Evolutionary conservation across 2,797 vertebrate species (phyloP).

Genomic region (Tauraco hartlaubi): DNA sequence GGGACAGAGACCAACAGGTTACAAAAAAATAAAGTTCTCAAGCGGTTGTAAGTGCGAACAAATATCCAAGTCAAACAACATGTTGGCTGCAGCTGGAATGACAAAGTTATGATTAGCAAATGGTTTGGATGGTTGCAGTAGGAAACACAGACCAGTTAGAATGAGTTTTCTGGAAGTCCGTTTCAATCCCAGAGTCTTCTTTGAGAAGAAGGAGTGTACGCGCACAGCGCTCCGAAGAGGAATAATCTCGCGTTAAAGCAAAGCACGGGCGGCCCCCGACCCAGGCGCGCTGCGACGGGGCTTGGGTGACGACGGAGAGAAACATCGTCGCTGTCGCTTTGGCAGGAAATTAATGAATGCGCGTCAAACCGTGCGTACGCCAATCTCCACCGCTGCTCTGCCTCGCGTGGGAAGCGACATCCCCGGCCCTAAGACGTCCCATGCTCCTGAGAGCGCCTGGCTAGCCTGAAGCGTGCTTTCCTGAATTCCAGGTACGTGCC

Average conservation of each 20-base stretch:
- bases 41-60: constrained; percentile 76
- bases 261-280: fast-evolving
- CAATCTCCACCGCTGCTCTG: fast-evolving
- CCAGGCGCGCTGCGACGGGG: background rate
- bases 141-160: constrained; percentile 53
- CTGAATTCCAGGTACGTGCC: fast-evolving
- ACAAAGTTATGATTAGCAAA: constrained; percentile 71
- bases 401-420: fast-evolving
- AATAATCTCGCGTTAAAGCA: background rate
- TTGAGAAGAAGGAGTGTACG: background rate
- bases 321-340: fast-evolving
- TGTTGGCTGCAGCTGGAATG: constrained; percentile 73
- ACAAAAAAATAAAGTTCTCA: constrained; percentile 71
- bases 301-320: background rate
- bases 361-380: fast-evolving
- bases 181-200: background rate
- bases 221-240: background rate
- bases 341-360: fast-evolving
- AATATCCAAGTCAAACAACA: constrained; percentile 74
- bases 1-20: constrained; percentile 75
- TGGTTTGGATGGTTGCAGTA: constrained; percentile 47
- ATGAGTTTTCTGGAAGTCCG: background rate
- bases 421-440: background rate
- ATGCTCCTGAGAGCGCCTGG: fast-evolving
- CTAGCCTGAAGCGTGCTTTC: fast-evolving